Evolutionary conservation across 1,140 invertebrate species (phyloP).

Genomic region (Sitobion miscanthi): DNA sequence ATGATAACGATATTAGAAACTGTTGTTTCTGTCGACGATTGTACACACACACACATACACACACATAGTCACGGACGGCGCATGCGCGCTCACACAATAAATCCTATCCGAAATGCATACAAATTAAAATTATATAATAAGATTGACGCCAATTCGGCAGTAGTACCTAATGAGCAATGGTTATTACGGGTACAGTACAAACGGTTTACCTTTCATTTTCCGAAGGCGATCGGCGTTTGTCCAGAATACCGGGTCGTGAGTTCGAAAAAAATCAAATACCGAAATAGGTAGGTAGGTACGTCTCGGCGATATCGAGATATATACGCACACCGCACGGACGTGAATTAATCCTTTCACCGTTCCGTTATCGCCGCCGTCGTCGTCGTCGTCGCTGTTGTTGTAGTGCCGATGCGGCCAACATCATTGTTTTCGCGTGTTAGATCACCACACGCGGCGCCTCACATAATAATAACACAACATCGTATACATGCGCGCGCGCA

Average conservation of each 20-base stretch:
- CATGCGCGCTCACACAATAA: not conserved
- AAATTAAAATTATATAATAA: not conserved
- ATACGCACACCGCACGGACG: slow-evolving; percentile 13
- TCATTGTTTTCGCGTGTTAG: slow-evolving; percentile 43
- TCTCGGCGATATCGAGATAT: not conserved
- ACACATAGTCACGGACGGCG: not conserved
- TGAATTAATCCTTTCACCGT: slow-evolving; percentile 41
- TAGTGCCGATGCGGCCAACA: not conserved
- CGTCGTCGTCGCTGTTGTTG: not conserved
- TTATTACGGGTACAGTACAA: not conserved
- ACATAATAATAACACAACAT: slow-evolving; percentile 15
- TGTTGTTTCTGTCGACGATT: not conserved
- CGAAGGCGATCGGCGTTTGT: slow-evolving; percentile 44
- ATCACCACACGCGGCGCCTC: slow-evolving; percentile 42
- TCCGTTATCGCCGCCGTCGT: not conserved
- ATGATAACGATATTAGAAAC: not conserved
- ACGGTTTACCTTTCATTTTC: slow-evolving; percentile 53
- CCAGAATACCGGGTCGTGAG: slow-evolving; percentile 44
- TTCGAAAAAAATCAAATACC: not conserved
- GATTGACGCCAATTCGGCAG: not conserved
- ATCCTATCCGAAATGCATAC: not conserved
- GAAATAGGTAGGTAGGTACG: not conserved
- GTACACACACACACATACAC: too few relatives aligned
- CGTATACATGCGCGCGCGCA: not conserved
- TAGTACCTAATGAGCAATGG: not conserved